Conservation (phyloP, 2,797 vertebrate species). For the Peromyscus nudipes region DNA sequence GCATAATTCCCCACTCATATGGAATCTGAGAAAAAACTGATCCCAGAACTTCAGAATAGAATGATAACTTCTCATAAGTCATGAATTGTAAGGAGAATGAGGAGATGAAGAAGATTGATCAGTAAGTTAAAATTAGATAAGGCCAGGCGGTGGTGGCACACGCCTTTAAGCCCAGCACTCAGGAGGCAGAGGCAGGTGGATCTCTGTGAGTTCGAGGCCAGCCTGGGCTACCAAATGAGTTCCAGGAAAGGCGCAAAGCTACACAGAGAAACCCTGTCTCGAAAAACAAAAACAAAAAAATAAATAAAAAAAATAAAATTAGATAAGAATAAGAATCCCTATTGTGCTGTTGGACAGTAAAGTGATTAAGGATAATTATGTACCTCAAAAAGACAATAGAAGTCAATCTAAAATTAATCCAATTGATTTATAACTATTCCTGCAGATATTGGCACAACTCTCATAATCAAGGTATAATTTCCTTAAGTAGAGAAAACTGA, state of each 20-base stretch:
- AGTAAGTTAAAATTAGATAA: not conserved
- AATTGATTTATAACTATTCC: not conserved
- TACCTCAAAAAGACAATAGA: not conserved
- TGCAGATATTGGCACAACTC: not conserved
- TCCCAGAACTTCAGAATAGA: not conserved
- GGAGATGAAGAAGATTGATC: not conserved
- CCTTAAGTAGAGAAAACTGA: not conserved
- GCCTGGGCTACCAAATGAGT: too few species aligned
- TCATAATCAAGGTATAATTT: not conserved
- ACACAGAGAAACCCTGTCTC: too few species aligned
- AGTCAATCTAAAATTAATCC: not conserved
- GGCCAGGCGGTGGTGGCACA: too few species aligned
- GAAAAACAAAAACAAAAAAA: too few species aligned
- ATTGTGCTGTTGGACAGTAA: not conserved
- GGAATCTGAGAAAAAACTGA: not conserved
- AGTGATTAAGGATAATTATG: not conserved
- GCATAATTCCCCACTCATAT: not conserved
- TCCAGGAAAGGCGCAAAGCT: too few species aligned
- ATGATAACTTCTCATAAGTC: not conserved
- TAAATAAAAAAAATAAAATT: too few species aligned
- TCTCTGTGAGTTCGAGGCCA: too few species aligned
- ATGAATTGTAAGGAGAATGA: not conserved
- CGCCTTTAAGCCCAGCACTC: too few species aligned
- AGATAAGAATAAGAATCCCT: not conserved
- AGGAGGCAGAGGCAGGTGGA: too few species aligned